Conservation (phyloP, 2,888 invertebrate species). For the Antheraea assamensis region DNA sequence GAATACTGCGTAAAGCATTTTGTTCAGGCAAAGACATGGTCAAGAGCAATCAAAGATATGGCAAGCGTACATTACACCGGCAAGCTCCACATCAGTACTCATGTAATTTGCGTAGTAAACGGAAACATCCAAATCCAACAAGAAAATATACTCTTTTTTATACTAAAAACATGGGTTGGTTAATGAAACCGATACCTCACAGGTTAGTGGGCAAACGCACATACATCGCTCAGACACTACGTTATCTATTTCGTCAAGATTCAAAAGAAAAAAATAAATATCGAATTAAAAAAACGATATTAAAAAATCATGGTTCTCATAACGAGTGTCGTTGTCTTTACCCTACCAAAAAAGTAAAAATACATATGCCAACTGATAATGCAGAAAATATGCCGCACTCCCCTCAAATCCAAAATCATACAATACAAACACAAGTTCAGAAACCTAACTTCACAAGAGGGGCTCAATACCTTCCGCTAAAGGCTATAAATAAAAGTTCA, state of each 20-base stretch:
- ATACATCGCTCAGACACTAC: neutral
- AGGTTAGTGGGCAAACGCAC: constrained; percentile 2
- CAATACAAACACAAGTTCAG: neutral
- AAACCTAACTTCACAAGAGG: neutral
- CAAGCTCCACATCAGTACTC: neutral
- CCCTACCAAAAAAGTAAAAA: neutral
- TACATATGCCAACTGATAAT: neutral
- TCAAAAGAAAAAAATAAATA: neutral
- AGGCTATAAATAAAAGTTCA: neutral
- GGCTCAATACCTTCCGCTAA: neutral
- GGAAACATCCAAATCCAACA: constrained; percentile 37
- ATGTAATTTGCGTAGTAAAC: neutral
- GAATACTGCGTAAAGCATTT: constrained; percentile 24
- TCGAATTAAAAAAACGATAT: neutral
- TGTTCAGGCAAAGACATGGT: constrained; percentile 24
- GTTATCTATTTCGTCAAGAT: constrained; percentile 3
- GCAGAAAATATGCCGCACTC: neutral
- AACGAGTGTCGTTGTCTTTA: neutral
- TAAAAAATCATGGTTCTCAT: neutral
- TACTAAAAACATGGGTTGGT: constrained; percentile 46
- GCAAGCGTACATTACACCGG: neutral
- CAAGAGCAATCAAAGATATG: constrained; percentile 25
- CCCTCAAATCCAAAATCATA: neutral
- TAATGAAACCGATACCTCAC: constrained; percentile 44
- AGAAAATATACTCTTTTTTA: constrained; percentile 45